These are phyloP conservation scores for Andrena bucephala DNA, from an alignment of 2,888 invertebrate genomes.

Conservation along the genomic window DNA sequence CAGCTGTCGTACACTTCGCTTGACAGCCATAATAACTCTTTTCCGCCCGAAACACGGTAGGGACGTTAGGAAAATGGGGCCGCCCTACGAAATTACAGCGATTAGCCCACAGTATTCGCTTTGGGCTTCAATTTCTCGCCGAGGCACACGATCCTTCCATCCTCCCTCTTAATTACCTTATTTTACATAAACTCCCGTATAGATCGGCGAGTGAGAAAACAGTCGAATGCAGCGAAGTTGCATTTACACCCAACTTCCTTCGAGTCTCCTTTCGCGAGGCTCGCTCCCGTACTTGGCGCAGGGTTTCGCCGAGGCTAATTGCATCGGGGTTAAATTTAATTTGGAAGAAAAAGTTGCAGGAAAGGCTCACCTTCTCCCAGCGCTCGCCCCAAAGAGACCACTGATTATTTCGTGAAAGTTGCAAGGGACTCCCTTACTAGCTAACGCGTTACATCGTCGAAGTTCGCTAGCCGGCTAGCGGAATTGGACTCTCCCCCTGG, in stretches of 20 bases:
- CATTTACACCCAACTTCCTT: conserved; percentile 22
- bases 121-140: neutral
- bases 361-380: neutral
- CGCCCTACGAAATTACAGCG: conserved; percentile 41
- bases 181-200: too few relatives aligned
- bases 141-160: too few relatives aligned
- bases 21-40: conserved; percentile 66
- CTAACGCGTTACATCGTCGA: neutral
- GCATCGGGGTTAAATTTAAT: conserved; percentile 26
- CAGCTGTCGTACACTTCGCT: conserved; percentile 37
- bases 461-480: neutral
- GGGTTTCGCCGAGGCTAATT: conserved; percentile 8
- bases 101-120: conserved; percentile 27
- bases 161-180: too few relatives aligned
- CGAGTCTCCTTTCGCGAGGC: neutral
- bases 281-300: neutral
- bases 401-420: conserved; percentile 9
- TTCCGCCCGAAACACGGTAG: conserved; percentile 70
- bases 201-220: too few relatives aligned
- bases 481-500: neutral
- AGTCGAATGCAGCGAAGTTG: neutral
- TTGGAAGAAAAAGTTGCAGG: conserved; percentile 18
- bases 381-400: too few relatives aligned
- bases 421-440: neutral
- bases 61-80: conserved; percentile 18